Conservation (phyloP, 1,140 invertebrate species). For the Caerostris extrusa region DNA sequence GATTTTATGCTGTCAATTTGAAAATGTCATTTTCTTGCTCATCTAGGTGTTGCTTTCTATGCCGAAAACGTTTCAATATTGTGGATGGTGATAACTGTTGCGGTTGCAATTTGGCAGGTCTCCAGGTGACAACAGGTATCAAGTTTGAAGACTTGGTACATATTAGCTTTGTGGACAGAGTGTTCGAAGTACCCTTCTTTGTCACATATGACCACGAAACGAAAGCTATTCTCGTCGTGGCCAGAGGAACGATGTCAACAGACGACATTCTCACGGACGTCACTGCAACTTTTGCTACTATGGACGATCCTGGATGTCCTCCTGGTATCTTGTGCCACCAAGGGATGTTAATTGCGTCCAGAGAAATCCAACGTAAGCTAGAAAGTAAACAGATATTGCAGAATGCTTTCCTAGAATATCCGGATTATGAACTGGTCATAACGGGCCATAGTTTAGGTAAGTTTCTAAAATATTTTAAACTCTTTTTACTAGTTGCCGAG, state of each 20-base stretch:
- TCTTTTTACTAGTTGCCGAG: too few species aligned
- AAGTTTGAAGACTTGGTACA: conserved; percentile 89
- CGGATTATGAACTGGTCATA: conserved; percentile 88
- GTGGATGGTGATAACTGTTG: conserved; percentile 94
- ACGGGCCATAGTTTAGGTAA: conserved; percentile 90
- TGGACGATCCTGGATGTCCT: conserved; percentile 23
- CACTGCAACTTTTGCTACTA: neutral
- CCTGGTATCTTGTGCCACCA: conserved; percentile 88
- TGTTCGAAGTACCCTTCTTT: conserved; percentile 92
- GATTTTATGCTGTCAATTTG: too few species aligned
- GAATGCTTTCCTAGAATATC: conserved; percentile 86
- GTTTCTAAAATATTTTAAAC: neutral
- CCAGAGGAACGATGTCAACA: conserved; percentile 91
- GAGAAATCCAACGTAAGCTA: conserved; percentile 90
- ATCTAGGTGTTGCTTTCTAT: conserved; percentile 59
- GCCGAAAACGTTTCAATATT: conserved; percentile 79
- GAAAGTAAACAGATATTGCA: conserved; percentile 88
- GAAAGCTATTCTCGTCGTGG: conserved; percentile 89
- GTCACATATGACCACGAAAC: conserved; percentile 90
- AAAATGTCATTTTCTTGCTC: neutral
- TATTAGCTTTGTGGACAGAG: conserved; percentile 93
- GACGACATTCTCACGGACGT: conserved; percentile 83
- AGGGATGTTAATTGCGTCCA: conserved; percentile 94
- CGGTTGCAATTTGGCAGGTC: conserved; percentile 91
- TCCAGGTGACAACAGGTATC: conserved; percentile 85